Percentiles rank a stretch among this genome's conserved stretches.
Conservation (phyloP, 2,113 vertebrate genomes). For the Pollimyrus isidori region DNA sequence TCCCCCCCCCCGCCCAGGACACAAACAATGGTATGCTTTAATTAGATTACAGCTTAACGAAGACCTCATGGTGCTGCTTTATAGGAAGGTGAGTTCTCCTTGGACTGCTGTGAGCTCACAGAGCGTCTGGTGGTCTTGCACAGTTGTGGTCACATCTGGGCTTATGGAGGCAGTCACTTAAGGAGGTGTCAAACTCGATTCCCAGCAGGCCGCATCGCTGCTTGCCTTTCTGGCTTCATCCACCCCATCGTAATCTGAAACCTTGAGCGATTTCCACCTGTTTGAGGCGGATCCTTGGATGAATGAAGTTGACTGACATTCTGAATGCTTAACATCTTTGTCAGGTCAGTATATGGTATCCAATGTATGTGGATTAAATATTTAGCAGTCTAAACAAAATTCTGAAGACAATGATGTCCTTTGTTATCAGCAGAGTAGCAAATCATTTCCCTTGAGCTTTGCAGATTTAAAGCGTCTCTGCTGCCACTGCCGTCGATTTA, state of each 20-base stretch:
- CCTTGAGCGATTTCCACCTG: background rate
- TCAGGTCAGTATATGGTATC: background rate
- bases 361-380: background rate
- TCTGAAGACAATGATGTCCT: background rate
- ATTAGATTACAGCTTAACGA: background rate
- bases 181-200: background rate
- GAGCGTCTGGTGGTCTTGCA: background rate
- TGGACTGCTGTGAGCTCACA: background rate
- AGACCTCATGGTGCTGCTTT: background rate
- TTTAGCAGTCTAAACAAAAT: background rate
- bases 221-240: background rate
- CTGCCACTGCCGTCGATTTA: background rate
- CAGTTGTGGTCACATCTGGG: background rate
- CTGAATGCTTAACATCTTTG: background rate
- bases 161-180: background rate
- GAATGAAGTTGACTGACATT: background rate
- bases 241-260: background rate
- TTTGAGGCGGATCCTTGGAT: background rate
- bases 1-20: background rate
- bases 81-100: background rate
- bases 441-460: background rate
- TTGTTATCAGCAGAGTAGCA: background rate
- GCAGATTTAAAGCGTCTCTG: background rate
- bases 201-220: background rate
- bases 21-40: slow-evolving; percentile 4